Conservation (phyloP, 2,888 invertebrate genomes). For the Eristalis intricaria region DNA sequence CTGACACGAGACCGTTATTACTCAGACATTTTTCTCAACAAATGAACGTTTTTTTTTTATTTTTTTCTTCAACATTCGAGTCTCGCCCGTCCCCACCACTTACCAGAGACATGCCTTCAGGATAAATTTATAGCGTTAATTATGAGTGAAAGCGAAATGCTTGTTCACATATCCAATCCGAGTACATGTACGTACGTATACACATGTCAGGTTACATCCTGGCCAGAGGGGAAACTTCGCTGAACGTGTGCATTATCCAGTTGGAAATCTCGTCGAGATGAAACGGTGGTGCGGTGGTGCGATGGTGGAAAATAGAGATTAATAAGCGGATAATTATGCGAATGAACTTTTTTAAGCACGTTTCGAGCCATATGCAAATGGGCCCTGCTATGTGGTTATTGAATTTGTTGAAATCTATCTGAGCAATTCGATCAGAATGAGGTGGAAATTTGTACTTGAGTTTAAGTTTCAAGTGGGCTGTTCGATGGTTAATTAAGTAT, state of each 20-base stretch:
- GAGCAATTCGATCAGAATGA: conserved; percentile 16
- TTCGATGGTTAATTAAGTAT: neutral
- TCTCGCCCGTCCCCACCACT: neutral
- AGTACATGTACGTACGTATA: conserved; percentile 3
- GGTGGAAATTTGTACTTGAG: conserved; percentile 4
- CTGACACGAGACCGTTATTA: conserved; percentile 67
- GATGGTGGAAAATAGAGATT: conserved; percentile 50
- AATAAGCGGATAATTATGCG: conserved; percentile 53
- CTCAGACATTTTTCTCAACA: conserved; percentile 60
- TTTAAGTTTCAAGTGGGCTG: neutral
- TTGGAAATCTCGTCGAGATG: conserved; percentile 17
- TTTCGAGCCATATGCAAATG: conserved; percentile 47
- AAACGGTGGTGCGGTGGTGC: neutral
- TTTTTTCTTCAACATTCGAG: neutral
- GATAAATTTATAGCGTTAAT: conserved; percentile 67
- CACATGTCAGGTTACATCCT: conserved; percentile 5
- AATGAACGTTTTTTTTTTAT: conserved; percentile 21
- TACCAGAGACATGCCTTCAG: conserved; percentile 26
- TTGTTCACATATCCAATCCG: conserved; percentile 28
- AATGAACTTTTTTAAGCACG: conserved; percentile 41
- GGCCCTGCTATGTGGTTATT: conserved; percentile 30
- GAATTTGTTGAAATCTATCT: conserved; percentile 30
- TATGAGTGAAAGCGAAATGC: conserved; percentile 61
- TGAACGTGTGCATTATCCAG: conserved; percentile 42
- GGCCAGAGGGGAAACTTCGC: neutral